Conservation (phyloP, 1,140 invertebrate genomes). For the Drosophila orena region DNA sequence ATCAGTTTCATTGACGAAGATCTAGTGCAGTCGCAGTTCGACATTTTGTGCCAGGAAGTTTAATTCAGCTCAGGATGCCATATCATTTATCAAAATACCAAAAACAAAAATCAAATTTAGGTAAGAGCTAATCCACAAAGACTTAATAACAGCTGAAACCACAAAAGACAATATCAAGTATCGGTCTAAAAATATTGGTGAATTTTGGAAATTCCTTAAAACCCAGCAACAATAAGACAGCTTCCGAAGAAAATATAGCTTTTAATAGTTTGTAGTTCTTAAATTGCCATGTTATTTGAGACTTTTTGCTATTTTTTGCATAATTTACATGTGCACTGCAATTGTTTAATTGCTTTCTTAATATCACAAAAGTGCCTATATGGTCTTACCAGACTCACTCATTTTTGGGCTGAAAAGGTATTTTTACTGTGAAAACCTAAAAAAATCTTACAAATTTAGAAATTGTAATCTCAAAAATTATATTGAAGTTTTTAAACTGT, state of each 20-base stretch:
- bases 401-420: too few relatives aligned
- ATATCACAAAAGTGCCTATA: conserved; percentile 1
- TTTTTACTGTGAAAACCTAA: too few relatives aligned
- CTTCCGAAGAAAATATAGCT: not conserved
- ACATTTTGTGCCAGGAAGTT: conserved; percentile 1
- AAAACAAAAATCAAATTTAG: not conserved
- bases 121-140: not conserved
- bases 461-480: too few relatives aligned
- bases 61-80: not conserved
- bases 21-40: conserved; percentile 12
- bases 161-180: not conserved
- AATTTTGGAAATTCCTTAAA: not conserved
- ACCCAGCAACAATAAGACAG: not conserved
- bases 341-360: not conserved
- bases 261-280: not conserved
- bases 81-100: not conserved
- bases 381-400: not conserved
- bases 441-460: too few relatives aligned
- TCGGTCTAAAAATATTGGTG: not conserved
- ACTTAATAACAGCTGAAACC: not conserved
- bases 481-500: too few relatives aligned
- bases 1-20: not conserved
- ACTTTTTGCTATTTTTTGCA: not conserved
- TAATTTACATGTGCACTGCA: too few relatives aligned
- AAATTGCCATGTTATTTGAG: not conserved